Base-by-base conservation (phyloP, 2,113 vertebrate species). In the Gulo gulo region DNA sequence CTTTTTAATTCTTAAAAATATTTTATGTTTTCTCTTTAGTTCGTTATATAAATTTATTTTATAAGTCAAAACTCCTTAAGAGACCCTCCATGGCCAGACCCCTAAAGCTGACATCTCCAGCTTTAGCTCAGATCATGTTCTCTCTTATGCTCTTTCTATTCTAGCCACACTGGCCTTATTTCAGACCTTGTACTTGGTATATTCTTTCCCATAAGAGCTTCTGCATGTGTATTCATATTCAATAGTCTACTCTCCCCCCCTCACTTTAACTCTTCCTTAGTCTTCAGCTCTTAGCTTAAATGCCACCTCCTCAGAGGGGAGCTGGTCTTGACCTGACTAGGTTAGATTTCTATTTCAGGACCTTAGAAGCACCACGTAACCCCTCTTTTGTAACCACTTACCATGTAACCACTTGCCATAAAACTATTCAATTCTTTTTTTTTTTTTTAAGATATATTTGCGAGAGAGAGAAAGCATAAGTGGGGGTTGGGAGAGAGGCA, bases 211-310 rank as follows among this genome's bases (percentile, higher is more conserved):
- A 82, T 7, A 61, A 90, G 45, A n/a, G 23, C 67, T 94, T 89
- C 42, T 97, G 55, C 23, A 50, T 67, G 47, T 87, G 47, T 89
- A 92, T 42, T 81, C 24, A 73, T 95, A 52, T 20, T 61, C 8
- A 95, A 83, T 18, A 88, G 42, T 71, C 4, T 78, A 50, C 18
- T 84, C 18, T 91, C 7, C 34, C 57, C 2, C 74, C 23, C 79
- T 71, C 34, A 82, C n/a, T 82, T 71, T 95, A 88, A 92, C 34
- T 87, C 61, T 29, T 20, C 73, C 7, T 92, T 67, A 65, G 45
- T 92, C 29, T 96, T 96, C 15, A 65, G 59, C 45, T 45, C 29
- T 90, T 95, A 74, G 34, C 18, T 95, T 82, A 76, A 86, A 57
- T 24, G 61, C 29, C 42, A 91, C 16, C 74, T 96, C 47, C 91